Base-by-base conservation (phyloP, 2,888 invertebrate genomes). In the Hydrotaea cyrtoneurina region DNA sequence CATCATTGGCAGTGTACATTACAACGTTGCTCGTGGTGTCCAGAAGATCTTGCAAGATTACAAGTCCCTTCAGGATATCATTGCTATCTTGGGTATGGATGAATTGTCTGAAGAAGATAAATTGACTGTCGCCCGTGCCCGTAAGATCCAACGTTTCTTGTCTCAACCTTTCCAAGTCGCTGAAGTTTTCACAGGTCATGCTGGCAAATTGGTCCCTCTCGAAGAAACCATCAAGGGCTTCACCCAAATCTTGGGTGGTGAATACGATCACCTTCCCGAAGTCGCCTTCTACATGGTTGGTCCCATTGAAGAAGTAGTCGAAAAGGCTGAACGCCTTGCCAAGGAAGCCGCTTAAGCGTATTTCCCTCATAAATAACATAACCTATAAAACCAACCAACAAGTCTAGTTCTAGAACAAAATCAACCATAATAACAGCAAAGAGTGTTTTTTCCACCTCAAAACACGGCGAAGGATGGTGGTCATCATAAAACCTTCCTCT, bases 251-350 rank as follows among this genome's bases (percentile, higher is more conserved):
- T 94, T 97, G 87, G 93, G 91, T 87, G 97, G 98, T 89, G 97
- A 98, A 90, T 94, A 96, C 90, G 98, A 98, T 93, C 96, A 98
- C 92, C 93, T 98, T 88, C 98, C 98, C 31, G 99, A 99, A 93
- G 96, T 97, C 87, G 98, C 98, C 82, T 98, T 98, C 94, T 98
- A 97, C 94, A 98, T 98, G 98, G 97, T 98, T 86, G 98, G 98
- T 87, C 96, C 96, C 86, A 96, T 98, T 90, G 97, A 97, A 91
- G 97, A 97, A 93, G 97, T 97, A 77, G 94, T 95, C 72, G 94
- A 94, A 86, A 97, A 97, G 93, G 97, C 97, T 80, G 97, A 97
- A 90, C 87, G 87, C 66, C 86, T 90, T 77, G 88, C 88, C 39
- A 89, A 89, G 83, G 89, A 89, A 87, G 88, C 89, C 83, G 88